A percentile compares a stretch with the other conserved stretches of the same genome.
Conservation (phyloP, 2,113 vertebrate species). For the Nothobranchius kuhntae region DNA sequence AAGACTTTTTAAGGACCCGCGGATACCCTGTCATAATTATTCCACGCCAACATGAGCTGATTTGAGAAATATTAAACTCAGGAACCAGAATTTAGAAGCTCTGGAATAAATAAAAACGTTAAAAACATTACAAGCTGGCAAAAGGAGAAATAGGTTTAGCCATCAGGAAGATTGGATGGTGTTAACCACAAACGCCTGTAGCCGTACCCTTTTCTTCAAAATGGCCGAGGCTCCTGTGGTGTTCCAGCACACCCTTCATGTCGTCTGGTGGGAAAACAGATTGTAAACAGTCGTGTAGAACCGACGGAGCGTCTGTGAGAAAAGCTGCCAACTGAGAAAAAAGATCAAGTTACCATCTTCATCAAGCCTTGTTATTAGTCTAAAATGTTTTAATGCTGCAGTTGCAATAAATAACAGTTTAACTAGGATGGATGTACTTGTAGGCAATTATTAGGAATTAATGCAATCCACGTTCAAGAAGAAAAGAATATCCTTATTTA, state of each 20-base stretch:
- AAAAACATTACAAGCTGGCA: too few species aligned
- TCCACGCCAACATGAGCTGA: too few species aligned
- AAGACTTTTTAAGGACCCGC: too few species aligned
- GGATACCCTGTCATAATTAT: too few species aligned
- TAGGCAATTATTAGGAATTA: neutral
- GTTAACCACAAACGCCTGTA: too few species aligned
- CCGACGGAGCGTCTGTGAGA: constrained; percentile 62
- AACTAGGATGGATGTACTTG: neutral
- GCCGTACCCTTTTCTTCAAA: constrained; percentile 69
- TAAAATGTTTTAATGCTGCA: neutral
- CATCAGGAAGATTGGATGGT: too few species aligned
- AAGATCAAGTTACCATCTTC: constrained; percentile 15
- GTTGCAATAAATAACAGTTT: neutral
- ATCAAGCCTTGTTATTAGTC: neutral
- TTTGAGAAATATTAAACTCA: too few species aligned
- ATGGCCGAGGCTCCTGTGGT: constrained; percentile 71
- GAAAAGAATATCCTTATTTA: neutral
- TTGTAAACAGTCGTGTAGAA: constrained; percentile 72
- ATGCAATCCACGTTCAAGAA: too few species aligned
- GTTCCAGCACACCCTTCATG: constrained; percentile 69
- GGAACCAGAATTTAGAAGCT: too few species aligned
- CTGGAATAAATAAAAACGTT: too few species aligned
- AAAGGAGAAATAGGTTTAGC: too few species aligned
- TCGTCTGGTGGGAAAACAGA: constrained; percentile 59
- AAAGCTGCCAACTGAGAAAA: constrained; percentile 65